Conservation (phyloP, 2,888 invertebrate species). For the Chrysomela aeneicollis region DNA sequence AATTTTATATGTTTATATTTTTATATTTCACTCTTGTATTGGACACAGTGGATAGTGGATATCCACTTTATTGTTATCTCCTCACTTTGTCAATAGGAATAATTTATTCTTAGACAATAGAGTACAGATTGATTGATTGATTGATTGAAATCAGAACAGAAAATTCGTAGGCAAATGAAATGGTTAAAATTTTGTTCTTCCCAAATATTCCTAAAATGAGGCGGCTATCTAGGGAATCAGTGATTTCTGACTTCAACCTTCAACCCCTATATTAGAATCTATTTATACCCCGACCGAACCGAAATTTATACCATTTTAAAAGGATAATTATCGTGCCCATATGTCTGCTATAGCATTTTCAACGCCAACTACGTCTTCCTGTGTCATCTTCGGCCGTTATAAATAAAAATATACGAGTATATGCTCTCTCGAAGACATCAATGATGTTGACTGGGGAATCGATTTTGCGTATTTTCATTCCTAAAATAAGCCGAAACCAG, state of each 20-base stretch:
- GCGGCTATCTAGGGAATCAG: not conserved
- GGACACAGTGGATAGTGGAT: too few species aligned
- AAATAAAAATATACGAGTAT: not conserved
- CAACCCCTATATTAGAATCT: constrained; percentile 24
- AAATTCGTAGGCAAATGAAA: too few species aligned
- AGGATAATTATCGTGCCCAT: constrained; percentile 51
- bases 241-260: constrained; percentile 6
- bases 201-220: too few species aligned
- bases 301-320: constrained; percentile 49
- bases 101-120: too few species aligned
- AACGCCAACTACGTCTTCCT: constrained; percentile 24
- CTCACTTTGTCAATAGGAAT: too few species aligned
- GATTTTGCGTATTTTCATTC: constrained; percentile 48
- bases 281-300: constrained; percentile 37
- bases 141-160: too few species aligned
- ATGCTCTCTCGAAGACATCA: constrained; percentile 29
- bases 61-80: too few species aligned
- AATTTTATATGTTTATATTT: too few species aligned
- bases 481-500: constrained; percentile 47
- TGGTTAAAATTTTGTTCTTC: too few species aligned
- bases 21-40: too few species aligned
- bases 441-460: constrained; percentile 45
- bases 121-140: too few species aligned
- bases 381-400: constrained; percentile 23
- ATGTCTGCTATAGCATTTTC: constrained; percentile 39